Evolutionary conservation across 1,140 invertebrate genomes (phyloP).

Genomic region (Batillaria attramentaria): DNA sequence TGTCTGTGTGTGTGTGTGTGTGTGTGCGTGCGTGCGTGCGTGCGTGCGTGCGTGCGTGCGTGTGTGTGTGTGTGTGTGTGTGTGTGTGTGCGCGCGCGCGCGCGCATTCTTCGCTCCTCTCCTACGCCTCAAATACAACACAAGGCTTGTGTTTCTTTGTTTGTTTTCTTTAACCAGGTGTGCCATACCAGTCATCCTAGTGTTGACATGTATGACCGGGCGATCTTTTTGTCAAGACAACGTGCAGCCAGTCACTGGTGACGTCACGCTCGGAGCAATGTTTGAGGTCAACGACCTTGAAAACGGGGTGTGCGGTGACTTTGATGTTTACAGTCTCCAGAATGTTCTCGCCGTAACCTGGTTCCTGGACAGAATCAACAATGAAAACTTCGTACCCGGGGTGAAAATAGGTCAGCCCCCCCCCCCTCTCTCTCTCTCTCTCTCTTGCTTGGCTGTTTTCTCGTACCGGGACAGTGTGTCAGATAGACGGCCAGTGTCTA

Average conservation of each 20-base stretch:
- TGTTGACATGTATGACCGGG: not conserved
- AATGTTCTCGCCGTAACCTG: conserved; percentile 3
- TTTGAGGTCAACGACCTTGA: not conserved
- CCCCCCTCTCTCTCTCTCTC: not conserved
- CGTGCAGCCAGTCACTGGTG: not conserved
- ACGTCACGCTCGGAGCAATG: conserved; percentile 1
- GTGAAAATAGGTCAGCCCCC: conserved; percentile 12
- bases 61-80: no score
- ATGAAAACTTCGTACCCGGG: not conserved
- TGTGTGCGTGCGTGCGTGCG: no score
- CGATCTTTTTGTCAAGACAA: conserved; percentile 1
- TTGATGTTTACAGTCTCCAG: not conserved
- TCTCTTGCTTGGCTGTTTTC: not conserved
- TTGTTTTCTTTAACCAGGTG: no score
- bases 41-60: no score
- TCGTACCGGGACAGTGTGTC: not conserved
- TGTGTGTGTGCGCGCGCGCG: no score
- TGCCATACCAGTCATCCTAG: no score
- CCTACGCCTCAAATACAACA: no score
- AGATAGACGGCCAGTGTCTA: no score
- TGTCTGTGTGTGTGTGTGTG: no score
- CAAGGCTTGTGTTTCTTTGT: no score
- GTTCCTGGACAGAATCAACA: not conserved
- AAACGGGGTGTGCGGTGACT: not conserved
- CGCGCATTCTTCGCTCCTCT: no score